A percentile compares a stretch with the other conserved stretches of the same genome.
Conservation (phyloP, 1,140 invertebrate species). For the Venturia canescens region DNA sequence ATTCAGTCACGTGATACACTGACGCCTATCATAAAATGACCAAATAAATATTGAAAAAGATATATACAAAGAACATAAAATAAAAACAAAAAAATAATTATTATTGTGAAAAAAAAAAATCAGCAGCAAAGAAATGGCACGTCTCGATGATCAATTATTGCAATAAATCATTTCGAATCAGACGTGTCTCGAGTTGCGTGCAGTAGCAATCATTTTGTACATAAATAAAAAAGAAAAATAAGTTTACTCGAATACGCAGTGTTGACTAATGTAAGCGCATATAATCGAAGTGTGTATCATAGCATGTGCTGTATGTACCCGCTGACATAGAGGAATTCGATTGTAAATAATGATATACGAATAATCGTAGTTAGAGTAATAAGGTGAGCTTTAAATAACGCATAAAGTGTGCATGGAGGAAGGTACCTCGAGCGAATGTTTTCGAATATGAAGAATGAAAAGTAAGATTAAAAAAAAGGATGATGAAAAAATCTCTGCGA, state of each 20-base stretch:
- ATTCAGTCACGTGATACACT: neutral
- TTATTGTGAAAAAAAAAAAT: neutral
- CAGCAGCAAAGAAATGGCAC: neutral
- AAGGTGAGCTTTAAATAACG: neutral
- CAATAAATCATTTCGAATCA: no score
- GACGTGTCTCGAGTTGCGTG: neutral
- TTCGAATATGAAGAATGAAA: neutral
- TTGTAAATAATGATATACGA: conserved; percentile 2
- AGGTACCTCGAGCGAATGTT: neutral
- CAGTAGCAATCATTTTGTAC: conserved; percentile 6
- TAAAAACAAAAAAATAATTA: no score
- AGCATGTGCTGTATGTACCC: conserved; percentile 4
- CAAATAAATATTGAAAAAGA: neutral
- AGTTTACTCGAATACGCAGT: neutral
- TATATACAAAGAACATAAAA: neutral
- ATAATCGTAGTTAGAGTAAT: neutral
- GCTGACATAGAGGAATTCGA: neutral
- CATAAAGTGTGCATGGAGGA: neutral
- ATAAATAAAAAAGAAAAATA: neutral
- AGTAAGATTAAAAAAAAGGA: neutral
- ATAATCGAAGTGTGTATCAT: neutral
- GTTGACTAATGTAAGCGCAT: neutral
- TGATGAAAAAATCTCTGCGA: neutral
- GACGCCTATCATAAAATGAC: conserved; percentile 5
- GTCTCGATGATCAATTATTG: no score